A percentile compares a stretch with the other conserved stretches of the same genome.
Conservation (phyloP, 2,888 invertebrate species). For the Phaedon cochleariae region DNA sequence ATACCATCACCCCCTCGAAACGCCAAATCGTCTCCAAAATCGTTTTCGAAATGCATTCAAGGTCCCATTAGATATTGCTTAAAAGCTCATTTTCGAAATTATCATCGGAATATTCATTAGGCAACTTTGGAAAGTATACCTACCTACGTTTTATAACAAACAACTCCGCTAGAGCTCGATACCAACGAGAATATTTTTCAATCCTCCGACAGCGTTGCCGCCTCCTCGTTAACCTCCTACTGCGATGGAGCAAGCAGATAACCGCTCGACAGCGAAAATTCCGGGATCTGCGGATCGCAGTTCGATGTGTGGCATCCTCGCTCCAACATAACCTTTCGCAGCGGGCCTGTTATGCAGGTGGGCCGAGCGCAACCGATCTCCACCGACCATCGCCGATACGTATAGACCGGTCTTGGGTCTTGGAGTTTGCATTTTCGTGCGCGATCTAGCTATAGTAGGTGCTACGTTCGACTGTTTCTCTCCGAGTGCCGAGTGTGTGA, state of each 20-base stretch:
- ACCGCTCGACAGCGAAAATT: not conserved
- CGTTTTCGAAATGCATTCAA: conserved; percentile 14
- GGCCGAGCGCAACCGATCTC: conserved; percentile 57
- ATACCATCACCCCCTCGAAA: not conserved
- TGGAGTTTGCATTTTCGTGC: conserved; percentile 44
- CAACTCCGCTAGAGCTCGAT: conserved; percentile 35
- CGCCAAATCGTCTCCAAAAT: not conserved
- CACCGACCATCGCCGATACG: conserved; percentile 56
- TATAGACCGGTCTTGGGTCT: conserved; percentile 58
- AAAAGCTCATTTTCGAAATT: conserved; percentile 33
- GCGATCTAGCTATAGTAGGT: conserved; percentile 41
- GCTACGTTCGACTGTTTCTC: conserved; percentile 37
- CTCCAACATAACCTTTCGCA: conserved; percentile 58
- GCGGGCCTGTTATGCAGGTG: conserved; percentile 66
- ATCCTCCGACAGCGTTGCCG: conserved; percentile 19
- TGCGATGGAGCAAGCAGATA: not conserved
- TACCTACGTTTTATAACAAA: conserved; percentile 36
- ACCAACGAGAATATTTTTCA: conserved; percentile 38
- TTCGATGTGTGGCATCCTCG: conserved; percentile 13
- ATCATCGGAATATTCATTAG: conserved; percentile 35
- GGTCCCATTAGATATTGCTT: conserved; percentile 24
- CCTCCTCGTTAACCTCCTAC: not conserved
- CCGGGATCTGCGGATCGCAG: not conserved
- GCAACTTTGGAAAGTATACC: conserved; percentile 39
- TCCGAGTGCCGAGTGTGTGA: conserved; percentile 32